Evolutionary conservation across 2,888 invertebrate species (phyloP).

Genomic region (Seladonia tumulorum): DNA sequence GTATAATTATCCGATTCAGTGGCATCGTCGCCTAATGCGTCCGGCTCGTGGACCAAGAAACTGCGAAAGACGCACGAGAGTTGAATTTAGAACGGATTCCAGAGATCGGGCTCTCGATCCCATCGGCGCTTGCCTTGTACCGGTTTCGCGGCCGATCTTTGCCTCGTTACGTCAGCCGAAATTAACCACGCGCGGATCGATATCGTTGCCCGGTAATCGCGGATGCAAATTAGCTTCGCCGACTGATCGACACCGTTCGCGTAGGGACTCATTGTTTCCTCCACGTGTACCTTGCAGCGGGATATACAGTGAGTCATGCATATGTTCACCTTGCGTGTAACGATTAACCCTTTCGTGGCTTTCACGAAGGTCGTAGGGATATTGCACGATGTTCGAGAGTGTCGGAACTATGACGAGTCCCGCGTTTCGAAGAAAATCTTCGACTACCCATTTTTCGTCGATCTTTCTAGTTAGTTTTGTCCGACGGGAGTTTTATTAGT

Average conservation of each 20-base stretch:
- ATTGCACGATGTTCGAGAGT: background rate
- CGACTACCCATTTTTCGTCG: background rate
- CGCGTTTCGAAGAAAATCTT: too few species aligned
- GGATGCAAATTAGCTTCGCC: constrained; percentile 32
- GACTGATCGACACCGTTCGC: background rate
- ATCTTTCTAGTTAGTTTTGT: background rate
- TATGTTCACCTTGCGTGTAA: background rate
- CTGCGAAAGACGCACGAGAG: constrained; percentile 2
- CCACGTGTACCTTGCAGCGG: background rate
- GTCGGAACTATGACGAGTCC: too few species aligned
- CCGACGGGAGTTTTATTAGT: too few species aligned
- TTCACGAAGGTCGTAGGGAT: background rate
- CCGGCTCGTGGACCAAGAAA: background rate
- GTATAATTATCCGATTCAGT: background rate
- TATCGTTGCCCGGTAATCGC: constrained; percentile 27
- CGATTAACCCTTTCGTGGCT: background rate
- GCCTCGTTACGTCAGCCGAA: constrained; percentile 47
- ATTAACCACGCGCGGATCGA: constrained; percentile 22
- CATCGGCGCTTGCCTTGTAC: constrained; percentile 47
- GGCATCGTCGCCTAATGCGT: background rate
- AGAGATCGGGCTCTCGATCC: background rate
- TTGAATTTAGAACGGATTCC: constrained; percentile 52
- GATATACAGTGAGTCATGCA: background rate
- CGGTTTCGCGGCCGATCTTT: constrained; percentile 37
- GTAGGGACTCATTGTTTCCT: background rate